Conservation (phyloP, 2,888 invertebrate species). For the Andrena praecox region DNA sequence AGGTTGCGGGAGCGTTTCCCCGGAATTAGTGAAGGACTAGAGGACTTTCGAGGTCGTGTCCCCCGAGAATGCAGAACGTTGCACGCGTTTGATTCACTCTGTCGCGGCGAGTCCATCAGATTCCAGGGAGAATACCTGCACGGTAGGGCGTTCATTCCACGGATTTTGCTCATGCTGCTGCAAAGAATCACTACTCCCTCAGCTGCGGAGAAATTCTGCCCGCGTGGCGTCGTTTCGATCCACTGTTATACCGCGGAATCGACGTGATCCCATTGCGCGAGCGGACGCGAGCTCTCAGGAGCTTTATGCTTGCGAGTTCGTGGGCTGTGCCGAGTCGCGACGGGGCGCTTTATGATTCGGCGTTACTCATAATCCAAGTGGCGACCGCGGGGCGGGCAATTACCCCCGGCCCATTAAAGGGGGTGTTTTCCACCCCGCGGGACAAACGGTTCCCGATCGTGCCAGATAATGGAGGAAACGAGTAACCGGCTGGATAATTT, state of each 20-base stretch:
- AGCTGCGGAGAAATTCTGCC: neutral
- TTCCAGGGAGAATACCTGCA: neutral
- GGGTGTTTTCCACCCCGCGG: slow-evolving; percentile 6
- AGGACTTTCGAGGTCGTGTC: too few relatives aligned
- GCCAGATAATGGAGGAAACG: slow-evolving; percentile 62
- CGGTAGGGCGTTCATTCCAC: neutral
- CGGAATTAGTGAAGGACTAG: too few relatives aligned
- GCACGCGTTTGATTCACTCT: too few relatives aligned
- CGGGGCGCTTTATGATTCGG: slow-evolving; percentile 8
- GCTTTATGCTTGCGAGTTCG: neutral
- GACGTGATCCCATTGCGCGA: neutral
- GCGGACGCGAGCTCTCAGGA: neutral
- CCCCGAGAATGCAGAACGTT: too few relatives aligned
- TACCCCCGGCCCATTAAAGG: slow-evolving; percentile 36
- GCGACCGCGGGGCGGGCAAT: slow-evolving; percentile 19
- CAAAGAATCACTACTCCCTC: neutral
- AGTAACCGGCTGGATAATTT: slow-evolving; percentile 45
- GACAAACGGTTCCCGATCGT: slow-evolving; percentile 46
- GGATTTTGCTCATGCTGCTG: neutral
- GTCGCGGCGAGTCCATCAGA: too few relatives aligned
- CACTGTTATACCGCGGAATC: neutral
- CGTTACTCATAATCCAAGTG: slow-evolving; percentile 19
- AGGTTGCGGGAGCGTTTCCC: too few relatives aligned
- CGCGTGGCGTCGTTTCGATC: neutral
- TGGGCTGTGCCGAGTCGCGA: neutral